Percentiles rank a stretch among this genome's conserved stretches.
These are phyloP conservation scores for Rhodinocichla rosea DNA, from an alignment of 2,113 vertebrate species.

Conservation along the genomic window DNA sequence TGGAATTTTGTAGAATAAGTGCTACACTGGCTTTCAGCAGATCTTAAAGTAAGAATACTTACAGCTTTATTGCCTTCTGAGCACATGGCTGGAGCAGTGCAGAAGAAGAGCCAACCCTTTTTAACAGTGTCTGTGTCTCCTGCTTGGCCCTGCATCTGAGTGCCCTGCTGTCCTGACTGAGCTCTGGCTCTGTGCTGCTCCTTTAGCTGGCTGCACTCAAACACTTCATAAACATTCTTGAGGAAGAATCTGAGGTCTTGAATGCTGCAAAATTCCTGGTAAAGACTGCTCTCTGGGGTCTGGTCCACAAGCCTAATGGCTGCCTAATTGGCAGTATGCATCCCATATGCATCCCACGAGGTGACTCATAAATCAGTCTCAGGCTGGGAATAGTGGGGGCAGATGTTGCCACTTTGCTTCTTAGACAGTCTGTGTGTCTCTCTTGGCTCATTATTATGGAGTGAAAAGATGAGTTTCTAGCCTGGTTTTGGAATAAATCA, in stretches of 20 bases:
- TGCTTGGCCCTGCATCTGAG: background rate
- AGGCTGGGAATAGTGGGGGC: background rate
- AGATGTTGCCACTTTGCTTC: background rate
- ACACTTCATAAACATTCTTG: slow-evolving; percentile 40
- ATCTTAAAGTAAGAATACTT: background rate
- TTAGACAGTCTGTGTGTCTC: background rate
- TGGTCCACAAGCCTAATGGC: background rate
- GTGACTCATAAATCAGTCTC: slow-evolving; percentile 21
- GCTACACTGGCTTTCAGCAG: slow-evolving; percentile 30
- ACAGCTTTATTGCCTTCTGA: background rate
- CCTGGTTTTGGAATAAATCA: background rate
- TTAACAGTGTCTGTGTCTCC: background rate
- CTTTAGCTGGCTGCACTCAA: background rate
- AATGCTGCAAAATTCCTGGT: slow-evolving; percentile 13
- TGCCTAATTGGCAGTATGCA: slow-evolving; percentile 7
- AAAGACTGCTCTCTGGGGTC: background rate
- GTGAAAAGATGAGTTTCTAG: background rate
- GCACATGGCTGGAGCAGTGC: background rate
- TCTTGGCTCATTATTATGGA: background rate
- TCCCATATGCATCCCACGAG: background rate
- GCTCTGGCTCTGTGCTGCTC: background rate
- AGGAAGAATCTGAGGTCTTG: background rate
- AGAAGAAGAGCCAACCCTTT: background rate
- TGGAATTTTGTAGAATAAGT: background rate
- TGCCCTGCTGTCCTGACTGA: background rate